These are phyloP conservation scores for Hystrix brachyura DNA, from an alignment of 2,113 vertebrate genomes.

Conservation along the genomic window DNA sequence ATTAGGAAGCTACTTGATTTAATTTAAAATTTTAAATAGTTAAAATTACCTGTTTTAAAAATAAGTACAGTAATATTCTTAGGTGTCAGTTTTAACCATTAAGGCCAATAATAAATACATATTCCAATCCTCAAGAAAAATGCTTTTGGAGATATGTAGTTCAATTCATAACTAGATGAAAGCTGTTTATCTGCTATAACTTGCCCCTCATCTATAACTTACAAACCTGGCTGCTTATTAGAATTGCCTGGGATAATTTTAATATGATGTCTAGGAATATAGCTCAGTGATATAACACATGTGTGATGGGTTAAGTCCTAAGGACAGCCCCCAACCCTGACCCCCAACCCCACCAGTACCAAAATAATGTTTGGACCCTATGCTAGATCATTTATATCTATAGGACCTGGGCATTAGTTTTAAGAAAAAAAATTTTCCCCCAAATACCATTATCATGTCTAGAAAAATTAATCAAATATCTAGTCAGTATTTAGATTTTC, in stretches of 20 bases:
- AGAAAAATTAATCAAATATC: constrained; percentile 18
- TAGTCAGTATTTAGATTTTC: constrained; percentile 5
- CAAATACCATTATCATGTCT: not conserved
- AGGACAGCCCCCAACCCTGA: not conserved
- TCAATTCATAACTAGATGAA: not conserved
- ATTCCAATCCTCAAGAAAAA: not conserved
- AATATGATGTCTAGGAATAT: not conserved
- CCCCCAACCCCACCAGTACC: not conserved
- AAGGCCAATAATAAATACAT: not conserved
- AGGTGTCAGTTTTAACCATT: constrained; percentile 37
- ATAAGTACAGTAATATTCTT: constrained; percentile 36
- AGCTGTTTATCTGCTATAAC: not conserved
- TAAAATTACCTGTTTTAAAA: not conserved
- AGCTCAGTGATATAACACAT: not conserved
- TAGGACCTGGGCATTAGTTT: not conserved
- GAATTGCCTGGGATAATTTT: not conserved
- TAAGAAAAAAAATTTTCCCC: not conserved
- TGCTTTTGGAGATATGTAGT: not conserved
- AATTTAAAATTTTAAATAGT: not conserved
- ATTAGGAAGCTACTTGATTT: constrained; percentile 11
- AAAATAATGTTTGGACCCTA: not conserved
- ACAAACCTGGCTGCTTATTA: not conserved
- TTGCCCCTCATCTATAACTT: not conserved
- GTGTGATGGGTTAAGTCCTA: not conserved
- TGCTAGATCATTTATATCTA: not conserved